Evolutionary conservation across 1,140 invertebrate species (phyloP), one percentile per base, ranked within the genome.

Genomic region (Drosophila sp.): DNA sequence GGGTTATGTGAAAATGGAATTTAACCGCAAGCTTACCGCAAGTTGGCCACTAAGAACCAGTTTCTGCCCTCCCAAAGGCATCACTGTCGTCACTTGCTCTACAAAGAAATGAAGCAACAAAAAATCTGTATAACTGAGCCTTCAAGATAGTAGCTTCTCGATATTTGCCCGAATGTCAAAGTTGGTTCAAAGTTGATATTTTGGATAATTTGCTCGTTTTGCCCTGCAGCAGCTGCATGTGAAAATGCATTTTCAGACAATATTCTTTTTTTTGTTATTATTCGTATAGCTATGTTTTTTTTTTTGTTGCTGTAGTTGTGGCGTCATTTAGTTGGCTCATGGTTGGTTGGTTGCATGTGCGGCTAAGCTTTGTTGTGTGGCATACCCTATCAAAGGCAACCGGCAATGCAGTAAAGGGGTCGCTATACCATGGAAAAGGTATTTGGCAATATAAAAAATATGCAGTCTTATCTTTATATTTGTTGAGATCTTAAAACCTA

Each of bases 281-380:
- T 47, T 47, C 44, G 23, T 50, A 11, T 10, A 10, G 35, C 4
- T 38, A 11, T 25, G 7, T 8, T 62, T 57, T 72, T 65, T 65
- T 62, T 58, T 5, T 61, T 56, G 61, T 65, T 62, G 60, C 61
- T 50, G 56, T 74, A 76, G 10, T 60, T 86, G 83, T 82, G 82
- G 71, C 83, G 69, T 85, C 82, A 84, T 55, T 76, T 68, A 44
- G 66, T 66, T 66, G 72, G 65, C 76, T 61, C 70, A 83, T 79
- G 67, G 73, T 70, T 77, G 65, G 79, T 66, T 77, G 69, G 66
- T 74, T 82, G 66, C 79, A 70, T 65, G 70, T 54, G 79, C 56
- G 63, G 56, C 78, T 38, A 35, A 67, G 58, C 47, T 70, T 72
- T 64, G 47, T 67, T 50, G 64, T 50, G 61, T 47, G 47, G 67